phyloP scores from a whole-genome alignment of 1,140 invertebrate species.

The Leptinotarsa lineolata region DNA sequence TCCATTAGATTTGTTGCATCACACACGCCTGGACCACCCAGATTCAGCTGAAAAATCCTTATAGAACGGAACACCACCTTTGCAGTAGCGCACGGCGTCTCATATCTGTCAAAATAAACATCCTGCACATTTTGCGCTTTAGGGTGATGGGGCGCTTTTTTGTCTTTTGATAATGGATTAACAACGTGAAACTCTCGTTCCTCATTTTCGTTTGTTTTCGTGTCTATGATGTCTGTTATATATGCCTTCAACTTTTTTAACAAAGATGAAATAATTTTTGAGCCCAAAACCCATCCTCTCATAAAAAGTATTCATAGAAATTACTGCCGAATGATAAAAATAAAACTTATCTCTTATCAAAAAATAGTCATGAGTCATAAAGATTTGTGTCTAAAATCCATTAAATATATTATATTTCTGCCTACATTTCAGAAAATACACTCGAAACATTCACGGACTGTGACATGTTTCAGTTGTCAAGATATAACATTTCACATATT shows the following conservation, averaged over 20 bases:
- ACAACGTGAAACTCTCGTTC: background rate
- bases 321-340: too few species aligned
- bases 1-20: slow-evolving; percentile 55
- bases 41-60: slow-evolving; percentile 25
- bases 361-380: too few species aligned
- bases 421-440: too few species aligned
- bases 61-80: background rate
- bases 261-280: too few species aligned
- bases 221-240: too few species aligned
- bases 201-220: background rate
- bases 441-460: background rate
- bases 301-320: too few species aligned
- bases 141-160: too few species aligned
- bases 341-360: too few species aligned
- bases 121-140: slow-evolving; percentile 1
- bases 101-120: slow-evolving; percentile 22
- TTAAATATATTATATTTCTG: too few species aligned
- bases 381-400: too few species aligned
- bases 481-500: background rate
- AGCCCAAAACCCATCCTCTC: background rate
- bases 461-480: background rate
- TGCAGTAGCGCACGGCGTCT: slow-evolving; percentile 24
- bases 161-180: background rate
- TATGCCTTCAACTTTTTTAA: too few species aligned
- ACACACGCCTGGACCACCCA: slow-evolving; percentile 52